Percentiles rank a stretch among this genome's conserved stretches.
These are phyloP conservation scores for Mormyrus hasselquistii DNA, from an alignment of 2,797 vertebrate genomes.

Conservation along the genomic window DNA sequence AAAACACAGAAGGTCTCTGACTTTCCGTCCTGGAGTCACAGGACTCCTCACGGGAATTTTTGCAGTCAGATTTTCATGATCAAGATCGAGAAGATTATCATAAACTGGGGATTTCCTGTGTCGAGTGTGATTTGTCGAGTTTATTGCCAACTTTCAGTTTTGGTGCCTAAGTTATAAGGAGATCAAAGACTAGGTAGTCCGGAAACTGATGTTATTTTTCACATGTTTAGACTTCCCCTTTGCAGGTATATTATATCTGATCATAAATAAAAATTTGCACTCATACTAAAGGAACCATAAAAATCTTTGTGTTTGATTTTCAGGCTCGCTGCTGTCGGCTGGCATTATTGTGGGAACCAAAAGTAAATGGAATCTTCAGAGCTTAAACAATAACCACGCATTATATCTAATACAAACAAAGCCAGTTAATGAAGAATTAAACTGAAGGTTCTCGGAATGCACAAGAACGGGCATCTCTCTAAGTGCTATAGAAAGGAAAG, in stretches of 20 bases:
- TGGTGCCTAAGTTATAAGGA: background rate
- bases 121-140: background rate
- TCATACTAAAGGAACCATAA: background rate
- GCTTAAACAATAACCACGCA: background rate
- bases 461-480: background rate
- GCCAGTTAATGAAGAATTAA: background rate
- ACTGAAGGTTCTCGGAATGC: background rate
- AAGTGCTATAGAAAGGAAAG: background rate
- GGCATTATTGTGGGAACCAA: background rate
- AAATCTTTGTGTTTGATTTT: background rate
- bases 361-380: background rate
- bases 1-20: slow-evolving; percentile 48
- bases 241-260: background rate
- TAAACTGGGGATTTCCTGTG: background rate
- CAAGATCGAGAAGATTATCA: background rate
- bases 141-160: background rate
- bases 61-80: background rate
- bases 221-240: background rate
- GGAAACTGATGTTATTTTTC: background rate
- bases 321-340: background rate
- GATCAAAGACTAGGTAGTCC: background rate
- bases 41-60: background rate
- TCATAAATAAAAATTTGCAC: background rate
- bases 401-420: background rate
- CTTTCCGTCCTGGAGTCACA: slow-evolving; percentile 40